Base-by-base conservation (phyloP, 2,113 vertebrate species). In the Nothoprocta perdicaria region DNA sequence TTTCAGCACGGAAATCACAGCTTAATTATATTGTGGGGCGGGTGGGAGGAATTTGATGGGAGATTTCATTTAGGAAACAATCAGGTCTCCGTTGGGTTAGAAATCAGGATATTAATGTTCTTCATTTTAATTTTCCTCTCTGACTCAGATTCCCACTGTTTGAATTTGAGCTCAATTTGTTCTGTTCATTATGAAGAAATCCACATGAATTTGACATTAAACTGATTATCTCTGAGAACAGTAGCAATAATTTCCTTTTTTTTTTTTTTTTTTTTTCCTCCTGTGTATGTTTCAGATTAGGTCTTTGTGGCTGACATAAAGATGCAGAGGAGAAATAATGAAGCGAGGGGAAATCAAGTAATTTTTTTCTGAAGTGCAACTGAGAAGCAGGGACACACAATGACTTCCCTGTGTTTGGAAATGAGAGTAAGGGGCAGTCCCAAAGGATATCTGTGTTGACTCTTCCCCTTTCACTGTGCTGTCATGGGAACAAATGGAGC, bases 161-260 rank as follows among this genome's bases (percentile, higher is more conserved):
- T 97, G 95, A 96, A 92, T 96, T 67, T 94, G 68, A 94, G 92
- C 65, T 92, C 95, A 94, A 92, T 95, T 94, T 96, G 81, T 73
- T 93, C 84, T 76, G 90, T 93, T 95, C 95, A 95, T 96, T 97
- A 96, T 95, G 91, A 92, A 94, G 88, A 95, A 95, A 97, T 95
- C 94, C 84, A 91, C 93, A 83, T 95, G 80, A 95, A 95, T 95
- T 77, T 95, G 94, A 93, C 94, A 95, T 96, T 95, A 94, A 96
- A 93, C 68, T 95, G 79, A 88, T 93, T 97, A 97, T 93, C 83
- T 96, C 80, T 80, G 73, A 93, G 95, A 80, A 96, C 72, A 94
- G 88, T 88, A 90, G 89, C 90, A 89, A 92, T 94, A 67, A 77
- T 91, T 88, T 87, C 57, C 65, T 84, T 75, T 93, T 52, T 93